These are phyloP conservation scores for Rhagoletis pomonella DNA, from an alignment of 1,140 invertebrate species.

Conservation along the genomic window DNA sequence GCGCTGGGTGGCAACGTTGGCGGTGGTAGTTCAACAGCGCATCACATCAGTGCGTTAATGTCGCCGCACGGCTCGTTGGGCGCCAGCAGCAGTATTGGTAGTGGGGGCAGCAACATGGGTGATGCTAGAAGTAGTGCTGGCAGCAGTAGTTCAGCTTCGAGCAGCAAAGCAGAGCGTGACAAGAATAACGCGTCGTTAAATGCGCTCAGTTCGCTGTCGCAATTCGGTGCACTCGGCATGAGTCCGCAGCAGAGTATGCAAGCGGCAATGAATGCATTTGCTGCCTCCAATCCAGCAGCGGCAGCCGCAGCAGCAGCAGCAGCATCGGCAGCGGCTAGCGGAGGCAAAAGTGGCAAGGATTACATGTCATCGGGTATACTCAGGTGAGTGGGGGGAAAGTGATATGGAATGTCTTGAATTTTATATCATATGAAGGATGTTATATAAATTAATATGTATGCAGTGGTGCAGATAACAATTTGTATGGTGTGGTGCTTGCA, in stretches of 20 bases:
- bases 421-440: background rate
- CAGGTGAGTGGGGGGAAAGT: conserved; percentile 69
- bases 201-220: conserved; percentile 71
- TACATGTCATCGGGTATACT: conserved; percentile 75
- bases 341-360: conserved; percentile 65
- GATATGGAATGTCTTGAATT: background rate
- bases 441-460: background rate
- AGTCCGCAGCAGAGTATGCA: conserved; percentile 73
- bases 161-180: conserved; percentile 62
- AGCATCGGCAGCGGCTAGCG: conserved; percentile 51
- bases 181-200: conserved; percentile 72
- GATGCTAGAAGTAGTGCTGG: conserved; percentile 21
- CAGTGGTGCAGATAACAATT: background rate
- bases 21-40: conserved; percentile 25
- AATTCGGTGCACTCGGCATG: conserved; percentile 71
- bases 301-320: conserved; percentile 56
- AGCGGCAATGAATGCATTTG: conserved; percentile 73
- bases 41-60: conserved; percentile 60
- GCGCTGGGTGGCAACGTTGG: conserved; percentile 13
- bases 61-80: conserved; percentile 63
- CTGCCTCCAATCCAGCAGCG: conserved; percentile 63
- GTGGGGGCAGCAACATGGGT: conserved; percentile 51
- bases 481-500: background rate
- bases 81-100: conserved; percentile 34
- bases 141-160: conserved; percentile 38